These are phyloP conservation scores for Stichodactyla mertensii DNA, from an alignment of 64 coral and sea anemone genomes.

Conservation along the genomic window DNA sequence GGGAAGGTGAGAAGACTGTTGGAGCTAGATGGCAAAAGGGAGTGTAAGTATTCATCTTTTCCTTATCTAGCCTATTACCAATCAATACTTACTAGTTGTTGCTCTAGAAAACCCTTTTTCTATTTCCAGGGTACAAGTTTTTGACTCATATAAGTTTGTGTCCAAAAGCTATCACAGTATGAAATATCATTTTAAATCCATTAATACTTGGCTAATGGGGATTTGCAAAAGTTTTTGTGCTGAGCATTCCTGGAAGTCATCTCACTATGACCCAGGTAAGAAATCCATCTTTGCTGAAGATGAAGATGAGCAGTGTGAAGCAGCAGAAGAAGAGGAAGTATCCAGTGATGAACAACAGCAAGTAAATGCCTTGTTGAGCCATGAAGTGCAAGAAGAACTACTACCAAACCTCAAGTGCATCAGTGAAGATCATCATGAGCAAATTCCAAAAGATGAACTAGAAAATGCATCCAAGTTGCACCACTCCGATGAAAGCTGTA, in stretches of 20 bases:
- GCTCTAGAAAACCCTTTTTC: background rate
- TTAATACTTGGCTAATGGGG: slow-evolving; percentile 88
- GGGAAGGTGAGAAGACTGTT: slow-evolving; percentile 89
- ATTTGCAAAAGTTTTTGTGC: slow-evolving; percentile 81
- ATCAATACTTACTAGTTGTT: background rate
- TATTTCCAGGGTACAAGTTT: slow-evolving; percentile 67
- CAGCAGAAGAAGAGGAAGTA: slow-evolving; percentile 58
- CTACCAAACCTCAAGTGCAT: background rate
- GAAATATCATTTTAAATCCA: slow-evolving; percentile 93
- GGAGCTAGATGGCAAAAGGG: slow-evolving; percentile 96
- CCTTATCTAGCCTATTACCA: background rate
- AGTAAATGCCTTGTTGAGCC: background rate
- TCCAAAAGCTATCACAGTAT: slow-evolving; percentile 91
- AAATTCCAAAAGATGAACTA: background rate
- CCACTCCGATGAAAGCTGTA: background rate
- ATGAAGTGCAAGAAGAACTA: background rate
- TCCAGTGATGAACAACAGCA: slow-evolving; percentile 13
- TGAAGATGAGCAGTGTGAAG: slow-evolving; percentile 49
- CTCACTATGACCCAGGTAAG: slow-evolving; percentile 61
- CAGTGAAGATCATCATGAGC: background rate
- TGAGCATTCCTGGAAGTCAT: slow-evolving; percentile 76
- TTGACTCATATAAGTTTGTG: slow-evolving; percentile 86
- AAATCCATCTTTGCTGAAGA: slow-evolving; percentile 83
- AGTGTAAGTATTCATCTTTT: slow-evolving; percentile 58
- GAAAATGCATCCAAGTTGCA: background rate